These are phyloP conservation scores for Mythimna loreyi DNA, from an alignment of 2,888 invertebrate species.

Conservation along the genomic window DNA sequence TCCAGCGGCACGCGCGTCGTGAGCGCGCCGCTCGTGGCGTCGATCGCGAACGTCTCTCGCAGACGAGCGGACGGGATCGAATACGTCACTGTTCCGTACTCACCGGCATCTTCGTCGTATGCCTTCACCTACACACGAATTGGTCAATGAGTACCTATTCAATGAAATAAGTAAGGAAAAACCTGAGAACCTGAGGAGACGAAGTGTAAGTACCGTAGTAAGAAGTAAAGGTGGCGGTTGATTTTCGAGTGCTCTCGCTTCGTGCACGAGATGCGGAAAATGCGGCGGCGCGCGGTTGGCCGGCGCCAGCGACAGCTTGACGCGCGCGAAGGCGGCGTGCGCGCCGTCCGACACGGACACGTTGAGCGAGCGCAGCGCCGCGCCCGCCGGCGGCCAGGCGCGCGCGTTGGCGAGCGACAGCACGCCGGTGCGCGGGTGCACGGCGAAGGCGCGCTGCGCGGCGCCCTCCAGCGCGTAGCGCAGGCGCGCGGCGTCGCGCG, in stretches of 20 bases:
- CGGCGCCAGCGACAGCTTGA: constrained; percentile 94
- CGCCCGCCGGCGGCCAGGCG: constrained; percentile 91
- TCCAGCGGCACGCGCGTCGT: constrained; percentile 93
- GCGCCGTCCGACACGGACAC: constrained; percentile 99
- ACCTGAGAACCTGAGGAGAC: no score
- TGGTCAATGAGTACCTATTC: not conserved
- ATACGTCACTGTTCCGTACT: constrained; percentile 94
- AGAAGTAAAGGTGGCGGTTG: constrained; percentile 94
- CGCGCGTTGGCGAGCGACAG: constrained; percentile 74
- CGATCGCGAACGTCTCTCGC: constrained; percentile 94
- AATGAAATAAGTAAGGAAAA: no score
- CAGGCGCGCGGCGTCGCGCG: constrained; percentile 93
- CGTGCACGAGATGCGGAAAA: constrained; percentile 94
- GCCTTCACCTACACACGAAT: constrained; percentile 92
- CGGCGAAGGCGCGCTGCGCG: constrained; percentile 72
- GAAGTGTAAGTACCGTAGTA: constrained; percentile 88
- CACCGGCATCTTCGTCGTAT: constrained; percentile 95
- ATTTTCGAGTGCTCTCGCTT: constrained; percentile 96
- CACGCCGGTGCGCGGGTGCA: constrained; percentile 80
- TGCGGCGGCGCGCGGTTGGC: constrained; percentile 95
- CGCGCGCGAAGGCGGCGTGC: constrained; percentile 96
- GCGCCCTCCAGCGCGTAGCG: constrained; percentile 94
- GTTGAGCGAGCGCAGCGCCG: constrained; percentile 93
- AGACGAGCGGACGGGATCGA: constrained; percentile 94
- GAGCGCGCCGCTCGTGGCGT: constrained; percentile 93